Evolutionary conservation across 2,888 invertebrate genomes (phyloP).

Genomic region (Cryptus viduatorius): DNA sequence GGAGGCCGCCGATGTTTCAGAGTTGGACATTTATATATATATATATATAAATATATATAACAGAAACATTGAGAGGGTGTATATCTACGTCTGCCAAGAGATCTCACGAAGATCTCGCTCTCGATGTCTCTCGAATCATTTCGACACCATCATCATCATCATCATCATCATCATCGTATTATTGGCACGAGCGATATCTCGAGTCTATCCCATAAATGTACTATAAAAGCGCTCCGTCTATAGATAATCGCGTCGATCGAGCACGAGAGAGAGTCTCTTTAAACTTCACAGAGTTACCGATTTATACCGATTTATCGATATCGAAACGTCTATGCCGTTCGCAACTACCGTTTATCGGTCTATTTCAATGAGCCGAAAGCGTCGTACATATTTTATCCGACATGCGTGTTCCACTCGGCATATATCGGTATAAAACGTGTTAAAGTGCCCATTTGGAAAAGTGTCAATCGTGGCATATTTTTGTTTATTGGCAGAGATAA

Average conservation of each 20-base stretch:
- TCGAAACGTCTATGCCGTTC: neutral
- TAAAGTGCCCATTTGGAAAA: neutral
- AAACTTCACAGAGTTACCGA: conserved; percentile 8
- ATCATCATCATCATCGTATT: conserved; percentile 41
- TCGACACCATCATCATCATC: conserved; percentile 64
- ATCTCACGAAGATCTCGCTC: conserved; percentile 46
- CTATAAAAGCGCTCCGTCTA: conserved; percentile 17
- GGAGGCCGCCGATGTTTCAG: conserved; percentile 23
- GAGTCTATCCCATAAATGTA: neutral
- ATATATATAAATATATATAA: neutral
- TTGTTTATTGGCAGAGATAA: conserved; percentile 70
- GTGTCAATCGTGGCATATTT: conserved; percentile 60
- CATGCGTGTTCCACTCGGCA: conserved; percentile 37
- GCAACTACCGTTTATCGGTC: too few relatives aligned
- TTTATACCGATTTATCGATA: neutral
- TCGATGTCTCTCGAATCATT: conserved; percentile 62
- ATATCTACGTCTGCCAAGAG: conserved; percentile 41
- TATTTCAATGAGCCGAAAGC: too few relatives aligned
- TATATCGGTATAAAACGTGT: neutral
- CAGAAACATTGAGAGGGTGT: neutral
- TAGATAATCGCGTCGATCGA: conserved; percentile 40
- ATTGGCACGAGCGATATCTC: conserved; percentile 57
- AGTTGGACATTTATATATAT: neutral
- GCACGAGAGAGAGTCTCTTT: conserved; percentile 32
- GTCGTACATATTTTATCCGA: conserved; percentile 31